Base-by-base conservation (phyloP, 2,797 vertebrate genomes). In the Pseudochirops cupreus region DNA sequence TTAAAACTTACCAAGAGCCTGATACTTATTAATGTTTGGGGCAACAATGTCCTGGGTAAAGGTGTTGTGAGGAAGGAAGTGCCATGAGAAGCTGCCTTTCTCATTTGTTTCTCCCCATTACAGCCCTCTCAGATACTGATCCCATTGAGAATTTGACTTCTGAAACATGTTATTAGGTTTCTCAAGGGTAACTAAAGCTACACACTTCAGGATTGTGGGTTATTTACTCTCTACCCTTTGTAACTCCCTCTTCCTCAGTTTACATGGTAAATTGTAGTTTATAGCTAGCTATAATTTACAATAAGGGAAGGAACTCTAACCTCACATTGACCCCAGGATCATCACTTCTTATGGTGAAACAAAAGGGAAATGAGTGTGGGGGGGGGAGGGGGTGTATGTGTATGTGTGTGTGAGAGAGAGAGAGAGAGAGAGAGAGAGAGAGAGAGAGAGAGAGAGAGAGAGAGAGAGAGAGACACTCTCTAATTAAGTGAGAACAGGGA, bases 1-100 rank as follows among this genome's bases (percentile, higher is more conserved):
- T 95, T 53, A 56, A 31, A 50, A 93, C 18, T 95, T 21, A 82
- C 94, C 24, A 59, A 82, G 46, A 46, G 82, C 91, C 56, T 97
- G n/a, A 82, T 46, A 24, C 96, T 95, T 96, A 54, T 89, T 96
- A 94, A 50, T 92, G 87, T 92, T 53, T 93, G 91, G 55, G 92
- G 50, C 62, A 89, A 28, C 57, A 93, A 56, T 93, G 28, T 54
- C 26, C 56, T 33, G 10, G 33, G 0, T 95, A 93, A 67, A 91
- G 52, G 82, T 92, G 31, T 93, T 94, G 21, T 26, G 3, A 50
- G 53, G 29, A 62, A 29, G 26, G 55, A 92, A 6, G 59, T 46
- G 26, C 24, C 93, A 5, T 89, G 52, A 62, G 39, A 24, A 56
- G n/a, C 53, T 91, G n/a, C 52, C 59, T 95, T 46, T 89, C 28